Evolutionary conservation across 2,888 invertebrate species (phyloP).

Genomic region (Agonopterix alstromeriana): DNA sequence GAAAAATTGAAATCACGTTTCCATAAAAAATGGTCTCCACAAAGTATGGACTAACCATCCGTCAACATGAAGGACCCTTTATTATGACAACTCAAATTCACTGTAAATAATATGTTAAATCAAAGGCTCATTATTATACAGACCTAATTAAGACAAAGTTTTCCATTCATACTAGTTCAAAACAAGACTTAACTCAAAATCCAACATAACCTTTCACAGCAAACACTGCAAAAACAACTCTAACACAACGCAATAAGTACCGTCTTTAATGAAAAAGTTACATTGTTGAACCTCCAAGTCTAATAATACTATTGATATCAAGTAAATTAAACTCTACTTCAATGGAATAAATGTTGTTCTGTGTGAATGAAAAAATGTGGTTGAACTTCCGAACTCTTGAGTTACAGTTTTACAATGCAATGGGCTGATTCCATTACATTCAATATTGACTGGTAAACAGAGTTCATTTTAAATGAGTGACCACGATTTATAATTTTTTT

Average conservation of each 20-base stretch:
- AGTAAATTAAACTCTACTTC: not conserved
- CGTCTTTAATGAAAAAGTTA: too few species aligned
- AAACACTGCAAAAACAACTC: too few species aligned
- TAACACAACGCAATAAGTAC: too few species aligned
- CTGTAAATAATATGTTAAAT: too few species aligned
- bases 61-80: too few species aligned
- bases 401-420: constrained; percentile 14
- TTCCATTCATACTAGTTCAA: not conserved
- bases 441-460: constrained; percentile 8
- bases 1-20: too few species aligned
- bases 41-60: too few species aligned
- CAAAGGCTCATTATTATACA: not conserved
- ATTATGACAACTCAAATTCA: too few species aligned
- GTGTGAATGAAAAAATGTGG: not conserved
- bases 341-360: not conserved
- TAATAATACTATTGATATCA: not conserved
- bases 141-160: not conserved
- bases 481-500: not conserved
- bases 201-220: not conserved
- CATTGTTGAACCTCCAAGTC: too few species aligned
- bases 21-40: too few species aligned
- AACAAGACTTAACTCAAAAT: not conserved
- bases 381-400: constrained; percentile 13
- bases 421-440: constrained; percentile 21
- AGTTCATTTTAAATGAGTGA: not conserved